Conservation (phyloP, 2,113 vertebrate species). For the Ameiurus melas region DNA sequence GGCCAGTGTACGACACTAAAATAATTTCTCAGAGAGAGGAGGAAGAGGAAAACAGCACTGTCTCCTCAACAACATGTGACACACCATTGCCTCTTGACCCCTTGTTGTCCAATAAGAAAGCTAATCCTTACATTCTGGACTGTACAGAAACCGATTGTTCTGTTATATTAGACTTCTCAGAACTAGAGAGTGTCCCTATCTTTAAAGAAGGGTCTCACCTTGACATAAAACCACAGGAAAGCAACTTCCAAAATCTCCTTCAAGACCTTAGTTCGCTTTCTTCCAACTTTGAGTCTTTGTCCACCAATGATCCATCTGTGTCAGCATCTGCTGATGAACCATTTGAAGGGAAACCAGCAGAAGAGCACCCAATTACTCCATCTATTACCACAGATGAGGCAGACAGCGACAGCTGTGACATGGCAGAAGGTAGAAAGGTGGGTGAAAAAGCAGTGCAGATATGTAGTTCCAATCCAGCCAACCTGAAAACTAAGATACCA, state of each 20-base stretch:
- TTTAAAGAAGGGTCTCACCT: constrained; percentile 57
- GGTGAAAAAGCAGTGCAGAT: constrained; percentile 50
- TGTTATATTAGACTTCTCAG: constrained; percentile 83
- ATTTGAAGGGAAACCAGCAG: constrained; percentile 52
- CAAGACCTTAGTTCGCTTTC: constrained; percentile 68
- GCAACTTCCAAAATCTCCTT: constrained; percentile 50
- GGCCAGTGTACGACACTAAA: constrained; percentile 50
- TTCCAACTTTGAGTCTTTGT: constrained; percentile 67
- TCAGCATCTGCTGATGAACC: constrained; percentile 58
- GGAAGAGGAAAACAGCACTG: constrained; percentile 61
- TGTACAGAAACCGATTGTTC: constrained; percentile 88
- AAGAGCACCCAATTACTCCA: constrained; percentile 35
- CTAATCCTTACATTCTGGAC: constrained; percentile 68
- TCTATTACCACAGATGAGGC: constrained; percentile 66
- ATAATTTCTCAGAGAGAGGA: constrained; percentile 59
- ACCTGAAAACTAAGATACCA: constrained; percentile 62
- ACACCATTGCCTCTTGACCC: constrained; percentile 74
- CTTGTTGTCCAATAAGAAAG: constrained; percentile 73
- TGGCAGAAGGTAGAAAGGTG: constrained; percentile 58
- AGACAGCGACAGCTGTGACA: constrained; percentile 69
- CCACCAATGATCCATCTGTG: constrained; percentile 60
- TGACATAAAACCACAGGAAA: constrained; percentile 47
- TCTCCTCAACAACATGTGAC: constrained; percentile 73
- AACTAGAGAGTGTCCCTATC: constrained; percentile 70
- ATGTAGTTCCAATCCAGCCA: constrained; percentile 45